These are phyloP conservation scores for Pitangus sulphuratus DNA, from an alignment of 2,797 vertebrate genomes.

Conservation along the genomic window DNA sequence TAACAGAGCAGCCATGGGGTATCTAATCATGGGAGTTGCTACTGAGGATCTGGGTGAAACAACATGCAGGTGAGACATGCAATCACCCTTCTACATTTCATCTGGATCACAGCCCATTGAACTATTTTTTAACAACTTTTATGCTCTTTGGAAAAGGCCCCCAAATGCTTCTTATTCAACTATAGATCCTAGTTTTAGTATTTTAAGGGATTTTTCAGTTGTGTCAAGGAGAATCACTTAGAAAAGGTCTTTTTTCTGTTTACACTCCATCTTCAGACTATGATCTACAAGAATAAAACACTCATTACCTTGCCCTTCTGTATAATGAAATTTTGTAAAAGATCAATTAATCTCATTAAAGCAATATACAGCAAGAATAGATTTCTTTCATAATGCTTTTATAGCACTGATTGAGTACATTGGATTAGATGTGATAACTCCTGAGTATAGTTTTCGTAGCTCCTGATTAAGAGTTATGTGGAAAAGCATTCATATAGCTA, in stretches of 20 bases:
- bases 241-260: neutral
- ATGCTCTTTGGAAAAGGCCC: neutral
- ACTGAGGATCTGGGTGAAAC: neutral
- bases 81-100: neutral
- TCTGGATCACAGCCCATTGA: neutral
- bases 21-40: neutral
- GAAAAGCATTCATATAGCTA: constrained; percentile 10
- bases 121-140: neutral
- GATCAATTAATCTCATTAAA: neutral
- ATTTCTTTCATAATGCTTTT: constrained; percentile 2
- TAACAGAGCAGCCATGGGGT: neutral
- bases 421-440: neutral
- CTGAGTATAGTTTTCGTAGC: neutral
- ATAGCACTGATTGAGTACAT: neutral
- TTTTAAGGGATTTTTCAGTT: neutral
- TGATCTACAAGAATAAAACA: neutral
- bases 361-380: neutral
- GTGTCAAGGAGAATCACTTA: neutral
- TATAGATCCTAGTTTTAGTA: neutral
- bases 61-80: neutral
- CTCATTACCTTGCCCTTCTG: neutral
- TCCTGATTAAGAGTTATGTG: neutral
- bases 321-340: neutral
- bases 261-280: neutral
- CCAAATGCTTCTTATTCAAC: neutral